Percentiles rank a stretch among this genome's conserved stretches.
phyloP scores from a whole-genome alignment of 1,140 invertebrate genomes.

The Ips nitidus region DNA sequence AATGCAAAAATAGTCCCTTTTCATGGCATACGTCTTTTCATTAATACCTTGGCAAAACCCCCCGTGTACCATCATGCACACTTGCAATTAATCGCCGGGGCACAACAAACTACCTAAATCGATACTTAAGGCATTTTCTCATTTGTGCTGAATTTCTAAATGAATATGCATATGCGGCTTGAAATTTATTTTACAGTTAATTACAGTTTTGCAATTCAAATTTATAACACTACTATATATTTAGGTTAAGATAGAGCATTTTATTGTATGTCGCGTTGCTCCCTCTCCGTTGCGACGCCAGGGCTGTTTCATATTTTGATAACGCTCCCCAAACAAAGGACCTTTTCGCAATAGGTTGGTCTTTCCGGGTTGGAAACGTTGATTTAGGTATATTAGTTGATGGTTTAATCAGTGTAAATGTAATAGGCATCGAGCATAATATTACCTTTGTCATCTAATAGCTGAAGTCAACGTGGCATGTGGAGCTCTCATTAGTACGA shows the following conservation, averaged over 20 bases:
- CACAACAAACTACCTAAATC: conserved; percentile 32
- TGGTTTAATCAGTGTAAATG: background rate
- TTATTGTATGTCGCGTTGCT: conserved; percentile 28
- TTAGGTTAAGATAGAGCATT: conserved; percentile 40
- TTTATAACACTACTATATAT: conserved; percentile 36
- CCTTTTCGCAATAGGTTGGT: conserved; percentile 11
- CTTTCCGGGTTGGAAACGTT: conserved; percentile 1
- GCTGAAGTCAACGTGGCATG: no score
- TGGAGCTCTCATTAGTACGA: no score
- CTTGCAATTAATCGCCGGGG: conserved; percentile 6
- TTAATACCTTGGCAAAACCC: background rate
- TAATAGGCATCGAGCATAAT: no score
- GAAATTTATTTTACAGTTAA: conserved; percentile 42
- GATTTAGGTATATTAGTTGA: background rate
- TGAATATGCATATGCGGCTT: conserved; percentile 37
- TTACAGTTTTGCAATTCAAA: conserved; percentile 42
- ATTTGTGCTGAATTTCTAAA: conserved; percentile 37
- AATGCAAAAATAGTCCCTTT: background rate
- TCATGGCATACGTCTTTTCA: background rate
- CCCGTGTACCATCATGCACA: background rate
- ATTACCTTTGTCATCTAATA: no score
- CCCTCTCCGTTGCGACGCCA: conserved; percentile 3
- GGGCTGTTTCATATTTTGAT: conserved; percentile 35
- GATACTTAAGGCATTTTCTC: conserved; percentile 36
- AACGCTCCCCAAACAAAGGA: conserved; percentile 20